Conservation (phyloP, 2,888 invertebrate genomes). For the Morpho deidamia region DNA sequence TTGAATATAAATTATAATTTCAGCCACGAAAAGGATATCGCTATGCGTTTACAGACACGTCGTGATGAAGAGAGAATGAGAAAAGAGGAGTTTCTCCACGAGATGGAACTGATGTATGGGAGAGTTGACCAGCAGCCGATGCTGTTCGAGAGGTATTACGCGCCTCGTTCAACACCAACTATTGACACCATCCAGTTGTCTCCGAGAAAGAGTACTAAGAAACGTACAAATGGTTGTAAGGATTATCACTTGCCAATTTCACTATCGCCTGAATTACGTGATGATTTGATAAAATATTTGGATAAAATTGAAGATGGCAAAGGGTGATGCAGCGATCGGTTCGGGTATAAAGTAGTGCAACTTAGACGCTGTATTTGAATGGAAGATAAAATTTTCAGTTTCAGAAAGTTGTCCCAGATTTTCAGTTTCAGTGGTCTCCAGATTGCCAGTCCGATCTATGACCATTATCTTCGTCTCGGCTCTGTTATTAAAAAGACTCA, state of each 20-base stretch:
- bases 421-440: too few species aligned
- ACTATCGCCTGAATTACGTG: conserved; percentile 54
- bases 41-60: conserved; percentile 81
- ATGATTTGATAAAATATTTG: conserved; percentile 48
- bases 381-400: too few species aligned
- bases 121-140: conserved; percentile 84
- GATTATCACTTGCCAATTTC: conserved; percentile 47
- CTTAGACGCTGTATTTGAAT: too few species aligned
- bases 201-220: conserved; percentile 56
- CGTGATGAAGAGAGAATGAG: conserved; percentile 83
- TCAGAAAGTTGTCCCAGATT: too few species aligned
- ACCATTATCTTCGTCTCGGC: too few species aligned
- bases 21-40: conserved; percentile 82
- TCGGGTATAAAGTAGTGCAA: too few species aligned
- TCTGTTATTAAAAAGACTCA: too few species aligned
- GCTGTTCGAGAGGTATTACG: conserved; percentile 83
- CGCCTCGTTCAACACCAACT: conserved; percentile 64
- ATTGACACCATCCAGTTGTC: conserved; percentile 52
- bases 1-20: conserved; percentile 24
- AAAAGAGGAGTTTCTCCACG: conserved; percentile 81
- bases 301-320: conserved; percentile 56
- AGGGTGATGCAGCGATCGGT: conserved; percentile 28
- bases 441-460: too few species aligned
- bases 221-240: conserved; percentile 35
- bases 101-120: conserved; percentile 85